Evolutionary conservation across 2,113 vertebrate genomes (phyloP).

Genomic region (Alces alces): DNA sequence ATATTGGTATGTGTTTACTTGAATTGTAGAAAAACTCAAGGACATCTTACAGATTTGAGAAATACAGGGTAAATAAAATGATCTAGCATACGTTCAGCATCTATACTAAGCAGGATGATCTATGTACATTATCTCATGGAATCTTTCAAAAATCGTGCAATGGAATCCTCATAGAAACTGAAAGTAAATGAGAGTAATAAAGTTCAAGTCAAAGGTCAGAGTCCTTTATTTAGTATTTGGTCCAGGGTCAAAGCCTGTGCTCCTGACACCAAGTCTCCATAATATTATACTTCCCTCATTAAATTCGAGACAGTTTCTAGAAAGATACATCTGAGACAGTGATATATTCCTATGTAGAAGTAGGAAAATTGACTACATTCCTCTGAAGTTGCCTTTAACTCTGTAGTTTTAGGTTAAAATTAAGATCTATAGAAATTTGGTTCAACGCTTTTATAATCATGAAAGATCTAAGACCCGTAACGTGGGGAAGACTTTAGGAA

Average conservation of each 20-base stretch:
- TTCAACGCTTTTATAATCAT: conserved; percentile 42
- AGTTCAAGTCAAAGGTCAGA: conserved; percentile 10
- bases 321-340: not conserved
- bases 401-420: conserved; percentile 42
- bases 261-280: not conserved
- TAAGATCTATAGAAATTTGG: conserved; percentile 9
- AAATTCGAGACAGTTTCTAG: conserved; percentile 4
- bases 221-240: not conserved
- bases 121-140: not conserved
- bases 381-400: not conserved
- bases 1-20: not conserved
- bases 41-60: not conserved
- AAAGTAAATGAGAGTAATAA: not conserved
- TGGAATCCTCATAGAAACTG: not conserved
- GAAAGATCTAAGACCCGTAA: not conserved
- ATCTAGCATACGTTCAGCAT: not conserved
- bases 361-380: not conserved
- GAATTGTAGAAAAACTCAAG: not conserved
- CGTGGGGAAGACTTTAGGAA: not conserved
- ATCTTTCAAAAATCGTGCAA: not conserved
- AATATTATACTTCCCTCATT: not conserved
- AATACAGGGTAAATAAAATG: not conserved
- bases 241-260: not conserved
- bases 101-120: not conserved
- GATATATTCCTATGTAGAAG: not conserved